These are phyloP conservation scores for Mythimna pallens DNA, from an alignment of 2,888 invertebrate species.

Conservation along the genomic window DNA sequence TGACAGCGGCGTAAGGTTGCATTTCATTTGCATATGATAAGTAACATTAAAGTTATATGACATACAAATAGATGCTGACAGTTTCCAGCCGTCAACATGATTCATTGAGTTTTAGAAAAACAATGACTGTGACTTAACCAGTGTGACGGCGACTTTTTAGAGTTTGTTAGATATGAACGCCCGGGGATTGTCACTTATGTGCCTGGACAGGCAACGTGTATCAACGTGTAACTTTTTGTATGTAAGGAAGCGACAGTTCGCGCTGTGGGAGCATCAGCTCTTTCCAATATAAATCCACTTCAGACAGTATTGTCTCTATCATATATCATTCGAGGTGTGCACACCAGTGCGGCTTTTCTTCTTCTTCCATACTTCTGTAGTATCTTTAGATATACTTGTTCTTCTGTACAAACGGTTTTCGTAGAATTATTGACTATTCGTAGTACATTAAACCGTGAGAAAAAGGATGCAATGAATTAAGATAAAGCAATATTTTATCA, in stretches of 20 bases:
- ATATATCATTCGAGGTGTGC: not conserved
- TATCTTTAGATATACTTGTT: constrained; percentile 29
- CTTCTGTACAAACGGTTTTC: constrained; percentile 9
- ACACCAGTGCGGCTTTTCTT: not conserved
- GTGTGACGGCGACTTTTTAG: not conserved
- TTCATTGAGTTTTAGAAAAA: not conserved
- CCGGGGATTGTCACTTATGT: not conserved
- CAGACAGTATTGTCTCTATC: not conserved
- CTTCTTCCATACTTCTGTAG: constrained; percentile 11
- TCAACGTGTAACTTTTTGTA: constrained; percentile 9
- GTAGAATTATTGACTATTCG: constrained; percentile 6
- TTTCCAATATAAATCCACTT: constrained; percentile 32
- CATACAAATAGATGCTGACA: not conserved
- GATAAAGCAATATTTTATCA: constrained; percentile 23
- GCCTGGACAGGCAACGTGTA: not conserved
- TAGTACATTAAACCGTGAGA: not conserved
- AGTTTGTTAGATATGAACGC: not conserved
- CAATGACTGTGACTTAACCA: not conserved
- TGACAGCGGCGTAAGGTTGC: not conserved
- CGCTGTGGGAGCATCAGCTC: constrained; percentile 17
- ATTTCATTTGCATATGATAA: constrained; percentile 17
- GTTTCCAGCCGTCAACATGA: not conserved
- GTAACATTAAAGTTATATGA: constrained; percentile 8
- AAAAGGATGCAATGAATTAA: constrained; percentile 2
- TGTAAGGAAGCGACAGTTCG: constrained; percentile 3